Evolutionary conservation across 2,888 invertebrate genomes (phyloP).

Genomic region (Agrypnus murinus): DNA sequence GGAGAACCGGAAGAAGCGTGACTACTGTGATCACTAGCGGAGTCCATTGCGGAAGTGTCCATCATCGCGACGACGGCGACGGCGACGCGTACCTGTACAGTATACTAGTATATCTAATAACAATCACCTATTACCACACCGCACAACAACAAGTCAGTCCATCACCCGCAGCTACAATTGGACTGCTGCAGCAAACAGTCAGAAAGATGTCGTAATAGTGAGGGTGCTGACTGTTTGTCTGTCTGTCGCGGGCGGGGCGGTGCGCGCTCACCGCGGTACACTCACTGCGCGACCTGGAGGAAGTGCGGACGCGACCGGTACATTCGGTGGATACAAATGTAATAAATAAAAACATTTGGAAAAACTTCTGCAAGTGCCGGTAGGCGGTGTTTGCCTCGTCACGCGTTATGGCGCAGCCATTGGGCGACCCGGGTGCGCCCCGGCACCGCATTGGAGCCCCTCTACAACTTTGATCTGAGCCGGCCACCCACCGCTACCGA

Average conservation of each 20-base stretch:
- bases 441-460: conserved; percentile 66
- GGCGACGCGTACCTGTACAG: conserved; percentile 47
- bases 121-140: conserved; percentile 43
- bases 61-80: conserved; percentile 66
- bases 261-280: conserved; percentile 62
- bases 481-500: conserved; percentile 68
- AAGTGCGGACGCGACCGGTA: conserved; percentile 75
- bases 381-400: conserved; percentile 64
- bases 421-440: conserved; percentile 68
- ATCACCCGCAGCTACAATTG: conserved; percentile 55
- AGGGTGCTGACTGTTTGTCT: conserved; percentile 68
- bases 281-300: conserved; percentile 61
- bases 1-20: conserved; percentile 74
- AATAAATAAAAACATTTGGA: conserved; percentile 80
- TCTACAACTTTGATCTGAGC: conserved; percentile 56
- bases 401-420: conserved; percentile 75
- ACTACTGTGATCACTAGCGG: conserved; percentile 75
- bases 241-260: conserved; percentile 70
- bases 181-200: conserved; percentile 64
- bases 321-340: conserved; percentile 81
- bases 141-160: conserved; percentile 48
- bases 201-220: conserved; percentile 70
- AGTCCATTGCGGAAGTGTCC: conserved; percentile 76
- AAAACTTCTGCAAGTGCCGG: conserved; percentile 73
- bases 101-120: conserved; percentile 17